These are phyloP conservation scores for Cyphomyrus discorhynchus DNA, from an alignment of 2,113 vertebrate species.

Conservation along the genomic window DNA sequence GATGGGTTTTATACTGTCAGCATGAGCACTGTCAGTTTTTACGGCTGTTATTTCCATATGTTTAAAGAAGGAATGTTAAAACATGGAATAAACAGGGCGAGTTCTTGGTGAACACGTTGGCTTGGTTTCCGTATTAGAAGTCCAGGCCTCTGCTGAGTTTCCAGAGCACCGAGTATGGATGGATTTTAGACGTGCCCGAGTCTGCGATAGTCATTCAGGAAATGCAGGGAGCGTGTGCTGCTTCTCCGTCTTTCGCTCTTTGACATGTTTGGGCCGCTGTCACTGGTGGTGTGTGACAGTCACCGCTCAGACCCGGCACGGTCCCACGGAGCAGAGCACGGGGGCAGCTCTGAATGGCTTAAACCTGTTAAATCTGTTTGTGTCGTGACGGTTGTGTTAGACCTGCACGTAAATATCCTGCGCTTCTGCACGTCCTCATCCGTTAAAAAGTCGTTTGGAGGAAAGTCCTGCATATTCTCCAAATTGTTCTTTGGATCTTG, in stretches of 20 bases:
- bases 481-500: not conserved
- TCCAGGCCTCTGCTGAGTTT: slow-evolving; percentile 39
- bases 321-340: not conserved
- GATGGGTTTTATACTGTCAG: not conserved
- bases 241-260: not conserved
- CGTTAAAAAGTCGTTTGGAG: not conserved
- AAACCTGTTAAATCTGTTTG: not conserved
- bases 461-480: not conserved
- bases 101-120: not conserved
- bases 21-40: not conserved
- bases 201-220: slow-evolving; percentile 31
- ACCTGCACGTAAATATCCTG: not conserved
- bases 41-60: not conserved
- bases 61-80: not conserved
- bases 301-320: not conserved
- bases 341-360: not conserved
- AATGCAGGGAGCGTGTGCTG: slow-evolving; percentile 16
- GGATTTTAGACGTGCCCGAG: slow-evolving; percentile 31
- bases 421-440: not conserved
- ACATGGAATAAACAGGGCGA: not conserved
- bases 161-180: slow-evolving; percentile 49
- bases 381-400: not conserved
- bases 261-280: not conserved
- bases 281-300: not conserved
- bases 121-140: slow-evolving; percentile 43